phyloP scores from a whole-genome alignment of 1,140 invertebrate genomes.

The Bombus fervidus region DNA sequence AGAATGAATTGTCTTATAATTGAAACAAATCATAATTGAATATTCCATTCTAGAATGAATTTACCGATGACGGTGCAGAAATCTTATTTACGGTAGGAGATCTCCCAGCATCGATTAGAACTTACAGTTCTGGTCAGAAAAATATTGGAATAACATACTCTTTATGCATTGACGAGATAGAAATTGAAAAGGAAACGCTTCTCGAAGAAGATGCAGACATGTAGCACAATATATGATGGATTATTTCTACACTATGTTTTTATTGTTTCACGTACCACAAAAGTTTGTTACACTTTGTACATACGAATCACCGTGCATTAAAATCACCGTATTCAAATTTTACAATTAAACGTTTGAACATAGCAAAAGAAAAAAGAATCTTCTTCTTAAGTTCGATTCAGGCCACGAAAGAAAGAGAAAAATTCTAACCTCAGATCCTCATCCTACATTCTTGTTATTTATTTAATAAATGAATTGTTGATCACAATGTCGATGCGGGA shows the following conservation, averaged over 20 bases:
- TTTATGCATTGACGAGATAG: conserved; percentile 71
- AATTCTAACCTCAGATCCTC: neutral
- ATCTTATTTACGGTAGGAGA: conserved; percentile 87
- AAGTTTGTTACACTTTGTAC: conserved; percentile 40
- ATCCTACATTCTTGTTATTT: neutral
- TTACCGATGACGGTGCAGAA: conserved; percentile 90
- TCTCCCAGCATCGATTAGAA: conserved; percentile 84
- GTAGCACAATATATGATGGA: neutral
- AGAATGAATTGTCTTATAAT: neutral
- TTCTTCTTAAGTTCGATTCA: neutral
- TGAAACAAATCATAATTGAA: conserved; percentile 12
- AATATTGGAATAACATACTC: conserved; percentile 76
- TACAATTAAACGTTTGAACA: conserved; percentile 17
- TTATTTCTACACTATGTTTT: neutral
- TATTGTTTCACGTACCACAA: neutral
- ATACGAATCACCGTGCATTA: conserved; percentile 8
- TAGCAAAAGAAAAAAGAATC: neutral
- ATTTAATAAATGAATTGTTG: neutral
- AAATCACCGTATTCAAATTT: neutral
- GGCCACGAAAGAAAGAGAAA: neutral
- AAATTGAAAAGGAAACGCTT: conserved; percentile 71
- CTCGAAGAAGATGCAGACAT: neutral
- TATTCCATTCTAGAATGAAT: conserved; percentile 85
- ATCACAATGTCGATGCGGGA: conserved; percentile 25
- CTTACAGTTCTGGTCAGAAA: conserved; percentile 77